Evolutionary conservation across 2,113 vertebrate species (phyloP).

Genomic region (Eubucco bourcierii): DNA sequence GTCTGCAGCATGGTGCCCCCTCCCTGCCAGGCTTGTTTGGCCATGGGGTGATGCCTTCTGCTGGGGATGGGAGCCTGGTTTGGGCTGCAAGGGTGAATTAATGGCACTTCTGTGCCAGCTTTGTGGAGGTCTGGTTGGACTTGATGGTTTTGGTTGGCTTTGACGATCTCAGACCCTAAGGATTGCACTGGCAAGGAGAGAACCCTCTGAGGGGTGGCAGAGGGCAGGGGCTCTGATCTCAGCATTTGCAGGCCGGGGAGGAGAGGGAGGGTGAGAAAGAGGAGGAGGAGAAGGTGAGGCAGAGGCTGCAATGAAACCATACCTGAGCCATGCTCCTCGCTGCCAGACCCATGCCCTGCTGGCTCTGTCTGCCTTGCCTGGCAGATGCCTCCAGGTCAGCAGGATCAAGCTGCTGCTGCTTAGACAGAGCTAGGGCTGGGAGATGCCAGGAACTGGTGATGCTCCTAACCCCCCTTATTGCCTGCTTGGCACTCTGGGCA

Average conservation of each 20-base stretch:
- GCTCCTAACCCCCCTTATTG: background rate
- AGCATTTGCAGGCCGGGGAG: background rate
- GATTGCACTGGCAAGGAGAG: background rate
- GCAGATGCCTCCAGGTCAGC: background rate
- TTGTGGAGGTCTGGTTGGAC: too few relatives aligned
- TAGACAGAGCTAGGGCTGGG: background rate
- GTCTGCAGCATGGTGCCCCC: accelerated
- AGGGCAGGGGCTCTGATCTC: background rate
- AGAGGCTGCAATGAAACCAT: background rate
- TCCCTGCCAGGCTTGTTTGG: background rate
- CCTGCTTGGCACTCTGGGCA: accelerated
- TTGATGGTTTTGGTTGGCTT: background rate
- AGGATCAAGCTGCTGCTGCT: background rate
- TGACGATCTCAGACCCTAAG: background rate
- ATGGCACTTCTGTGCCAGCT: too few relatives aligned
- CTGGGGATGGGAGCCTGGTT: accelerated
- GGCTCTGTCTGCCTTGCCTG: background rate
- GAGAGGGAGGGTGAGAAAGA: background rate
- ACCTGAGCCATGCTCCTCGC: too few relatives aligned
- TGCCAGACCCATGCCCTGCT: background rate
- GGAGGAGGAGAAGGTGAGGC: background rate
- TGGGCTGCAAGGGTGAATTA: background rate
- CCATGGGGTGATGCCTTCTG: accelerated
- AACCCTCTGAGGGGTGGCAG: background rate
- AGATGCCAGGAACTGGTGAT: accelerated